phyloP scores from a whole-genome alignment of 2,888 invertebrate species.

The Coremacera marginata region DNA sequence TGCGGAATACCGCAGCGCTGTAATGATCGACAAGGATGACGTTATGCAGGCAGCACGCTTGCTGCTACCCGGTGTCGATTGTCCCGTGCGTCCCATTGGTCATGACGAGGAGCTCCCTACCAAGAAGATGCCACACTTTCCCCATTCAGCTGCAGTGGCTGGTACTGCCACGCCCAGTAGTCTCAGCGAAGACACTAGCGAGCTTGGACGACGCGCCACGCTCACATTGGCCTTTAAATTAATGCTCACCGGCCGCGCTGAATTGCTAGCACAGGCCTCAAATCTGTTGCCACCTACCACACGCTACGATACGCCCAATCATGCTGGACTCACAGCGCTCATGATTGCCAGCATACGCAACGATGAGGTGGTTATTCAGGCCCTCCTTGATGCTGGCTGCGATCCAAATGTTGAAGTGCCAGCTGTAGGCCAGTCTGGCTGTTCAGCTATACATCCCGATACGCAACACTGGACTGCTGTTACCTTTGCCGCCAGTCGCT shows the following conservation, averaged over 20 bases:
- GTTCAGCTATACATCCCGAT: conserved; percentile 75
- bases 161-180: conserved; percentile 36
- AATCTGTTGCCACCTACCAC: conserved; percentile 79
- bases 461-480: conserved; percentile 89
- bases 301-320: conserved; percentile 81
- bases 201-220: conserved; percentile 77
- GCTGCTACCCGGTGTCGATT: conserved; percentile 89
- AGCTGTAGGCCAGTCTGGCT: conserved; percentile 66
- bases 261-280: conserved; percentile 83
- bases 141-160: conserved; percentile 40
- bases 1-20: conserved; percentile 83
- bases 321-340: conserved; percentile 83
- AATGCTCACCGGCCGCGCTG: conserved; percentile 82
- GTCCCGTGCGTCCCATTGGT: conserved; percentile 83
- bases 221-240: conserved; percentile 85
- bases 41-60: conserved; percentile 89
- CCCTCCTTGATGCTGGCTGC: conserved; percentile 83
- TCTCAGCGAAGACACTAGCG: conserved; percentile 64
- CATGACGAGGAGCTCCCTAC: conserved; percentile 71
- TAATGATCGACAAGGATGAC: conserved; percentile 86
- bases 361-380: conserved; percentile 81
- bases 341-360: conserved; percentile 87
- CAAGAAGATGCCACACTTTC: conserved; percentile 56
- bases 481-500: conserved; percentile 79
- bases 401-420: conserved; percentile 87